Evolutionary conservation across 2,797 vertebrate genomes (phyloP).

Genomic region (Miichthys miiuy): DNA sequence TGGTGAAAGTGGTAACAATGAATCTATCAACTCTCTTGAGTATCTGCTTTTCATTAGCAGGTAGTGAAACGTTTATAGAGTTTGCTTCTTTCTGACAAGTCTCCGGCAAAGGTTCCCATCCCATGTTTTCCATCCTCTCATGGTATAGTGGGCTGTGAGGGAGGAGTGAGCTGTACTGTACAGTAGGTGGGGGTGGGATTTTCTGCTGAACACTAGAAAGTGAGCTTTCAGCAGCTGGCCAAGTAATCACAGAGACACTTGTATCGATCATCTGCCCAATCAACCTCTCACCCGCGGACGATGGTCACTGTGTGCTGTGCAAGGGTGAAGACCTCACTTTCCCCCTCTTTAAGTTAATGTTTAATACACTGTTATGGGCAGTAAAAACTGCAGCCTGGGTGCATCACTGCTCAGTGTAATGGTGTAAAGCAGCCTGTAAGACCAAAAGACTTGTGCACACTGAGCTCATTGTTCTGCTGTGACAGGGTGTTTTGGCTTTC

Average conservation of each 20-base stretch:
- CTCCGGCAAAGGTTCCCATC: background rate
- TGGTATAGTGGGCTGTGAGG: background rate
- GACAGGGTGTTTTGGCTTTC: conserved; percentile 27
- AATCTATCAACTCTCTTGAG: background rate
- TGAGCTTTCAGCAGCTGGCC: conserved; percentile 11
- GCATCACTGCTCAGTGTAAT: conserved; percentile 7
- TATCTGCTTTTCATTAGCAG: background rate
- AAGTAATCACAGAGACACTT: conserved; percentile 13
- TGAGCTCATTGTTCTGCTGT: conserved; percentile 37
- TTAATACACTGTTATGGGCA: conserved; percentile 24
- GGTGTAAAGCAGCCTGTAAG: conserved; percentile 7
- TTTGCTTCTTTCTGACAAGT: background rate
- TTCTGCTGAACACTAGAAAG: conserved; percentile 2
- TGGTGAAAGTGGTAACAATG: background rate
- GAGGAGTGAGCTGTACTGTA: background rate
- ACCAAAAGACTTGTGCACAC: conserved; percentile 14
- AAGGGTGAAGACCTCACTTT: conserved; percentile 15
- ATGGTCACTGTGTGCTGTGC: conserved; percentile 26
- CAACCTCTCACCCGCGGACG: conserved; percentile 12
- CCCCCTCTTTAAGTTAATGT: conserved; percentile 32
- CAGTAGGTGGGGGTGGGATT: background rate
- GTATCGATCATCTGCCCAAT: conserved; percentile 14
- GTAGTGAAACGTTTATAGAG: background rate
- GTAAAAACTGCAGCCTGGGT: conserved; percentile 7
- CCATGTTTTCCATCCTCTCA: background rate